These are phyloP conservation scores for Eufriesea mexicana DNA, from an alignment of 1,140 invertebrate genomes.

Conservation along the genomic window DNA sequence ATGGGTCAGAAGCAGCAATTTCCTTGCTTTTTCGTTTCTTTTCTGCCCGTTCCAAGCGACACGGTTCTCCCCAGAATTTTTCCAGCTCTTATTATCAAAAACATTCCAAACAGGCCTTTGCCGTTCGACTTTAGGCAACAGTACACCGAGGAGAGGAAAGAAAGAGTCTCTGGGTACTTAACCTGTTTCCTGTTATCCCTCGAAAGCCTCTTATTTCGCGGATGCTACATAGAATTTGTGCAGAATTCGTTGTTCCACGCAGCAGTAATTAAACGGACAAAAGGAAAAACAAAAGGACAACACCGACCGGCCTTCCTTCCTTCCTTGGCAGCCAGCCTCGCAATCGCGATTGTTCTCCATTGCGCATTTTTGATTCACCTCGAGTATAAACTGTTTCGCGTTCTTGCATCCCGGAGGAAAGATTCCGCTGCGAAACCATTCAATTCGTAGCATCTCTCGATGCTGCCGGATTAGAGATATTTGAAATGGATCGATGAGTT, in stretches of 20 bases:
- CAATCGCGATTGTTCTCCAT: slow-evolving; percentile 8
- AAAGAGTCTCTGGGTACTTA: slow-evolving; percentile 39
- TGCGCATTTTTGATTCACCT: slow-evolving; percentile 13
- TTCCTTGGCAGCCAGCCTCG: not conserved
- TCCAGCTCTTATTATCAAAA: slow-evolving; percentile 2
- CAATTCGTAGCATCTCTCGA: not conserved
- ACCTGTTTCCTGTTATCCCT: slow-evolving; percentile 43
- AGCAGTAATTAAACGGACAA: slow-evolving; percentile 40
- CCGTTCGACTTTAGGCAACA: slow-evolving; percentile 13
- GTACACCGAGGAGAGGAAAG: not conserved
- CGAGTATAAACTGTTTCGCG: not conserved
- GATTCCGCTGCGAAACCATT: not conserved
- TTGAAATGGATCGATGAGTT: not conserved
- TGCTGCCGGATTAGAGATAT: not conserved
- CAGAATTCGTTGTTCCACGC: slow-evolving; percentile 34
- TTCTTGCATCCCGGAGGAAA: not conserved
- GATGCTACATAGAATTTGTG: slow-evolving; percentile 27
- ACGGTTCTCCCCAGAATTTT: not conserved
- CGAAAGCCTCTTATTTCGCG: slow-evolving; percentile 34
- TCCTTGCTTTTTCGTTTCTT: not conserved
- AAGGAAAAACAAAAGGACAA: slow-evolving; percentile 15
- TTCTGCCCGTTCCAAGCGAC: not conserved
- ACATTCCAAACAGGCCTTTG: not conserved
- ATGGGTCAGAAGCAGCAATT: too few species aligned
- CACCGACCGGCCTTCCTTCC: not conserved